Evolutionary conservation across 2,888 invertebrate genomes (phyloP).

Genomic region (Apoda limacodes): DNA sequence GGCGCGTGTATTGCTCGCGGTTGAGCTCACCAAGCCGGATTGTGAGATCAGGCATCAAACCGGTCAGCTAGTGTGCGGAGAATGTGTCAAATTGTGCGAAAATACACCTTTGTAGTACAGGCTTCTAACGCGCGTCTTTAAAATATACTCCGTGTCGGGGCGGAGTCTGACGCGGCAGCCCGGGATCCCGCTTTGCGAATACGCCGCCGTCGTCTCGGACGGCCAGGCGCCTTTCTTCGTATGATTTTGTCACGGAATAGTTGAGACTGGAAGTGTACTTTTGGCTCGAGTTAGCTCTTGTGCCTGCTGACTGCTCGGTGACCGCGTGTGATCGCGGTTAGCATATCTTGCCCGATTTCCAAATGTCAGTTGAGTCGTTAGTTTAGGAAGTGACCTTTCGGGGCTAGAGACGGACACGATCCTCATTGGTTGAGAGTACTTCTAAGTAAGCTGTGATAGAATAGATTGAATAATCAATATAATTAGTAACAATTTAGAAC

Average conservation of each 20-base stretch:
- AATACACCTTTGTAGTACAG: constrained; percentile 55
- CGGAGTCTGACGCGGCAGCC: constrained; percentile 22
- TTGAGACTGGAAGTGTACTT: constrained; percentile 9
- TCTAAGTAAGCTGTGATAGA: constrained; percentile 63
- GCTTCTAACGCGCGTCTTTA: constrained; percentile 61
- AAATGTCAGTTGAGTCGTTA: constrained; percentile 18
- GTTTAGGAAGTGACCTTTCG: too few relatives aligned
- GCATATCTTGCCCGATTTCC: constrained; percentile 28
- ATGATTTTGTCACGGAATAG: too few relatives aligned
- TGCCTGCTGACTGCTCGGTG: constrained; percentile 19
- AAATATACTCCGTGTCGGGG: constrained; percentile 55
- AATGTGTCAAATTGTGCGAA: constrained; percentile 35
- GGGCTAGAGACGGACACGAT: constrained; percentile 18
- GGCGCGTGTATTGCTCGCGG: constrained; percentile 52
- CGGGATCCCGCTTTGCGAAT: constrained; percentile 24
- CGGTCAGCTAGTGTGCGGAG: constrained; percentile 34
- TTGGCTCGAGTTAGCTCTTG: constrained; percentile 6
- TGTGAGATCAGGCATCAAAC: constrained; percentile 30
- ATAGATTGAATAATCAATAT: constrained; percentile 47
- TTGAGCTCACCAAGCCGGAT: constrained; percentile 38
- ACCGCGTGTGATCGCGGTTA: constrained; percentile 19
- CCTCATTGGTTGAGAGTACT: constrained; percentile 38
- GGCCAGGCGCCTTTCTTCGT: constrained; percentile 27
- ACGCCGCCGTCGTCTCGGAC: constrained; percentile 18
- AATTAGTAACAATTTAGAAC: constrained; percentile 24